These are phyloP conservation scores for Eubasilissa regina DNA, from an alignment of 1,140 invertebrate species.

Conservation along the genomic window DNA sequence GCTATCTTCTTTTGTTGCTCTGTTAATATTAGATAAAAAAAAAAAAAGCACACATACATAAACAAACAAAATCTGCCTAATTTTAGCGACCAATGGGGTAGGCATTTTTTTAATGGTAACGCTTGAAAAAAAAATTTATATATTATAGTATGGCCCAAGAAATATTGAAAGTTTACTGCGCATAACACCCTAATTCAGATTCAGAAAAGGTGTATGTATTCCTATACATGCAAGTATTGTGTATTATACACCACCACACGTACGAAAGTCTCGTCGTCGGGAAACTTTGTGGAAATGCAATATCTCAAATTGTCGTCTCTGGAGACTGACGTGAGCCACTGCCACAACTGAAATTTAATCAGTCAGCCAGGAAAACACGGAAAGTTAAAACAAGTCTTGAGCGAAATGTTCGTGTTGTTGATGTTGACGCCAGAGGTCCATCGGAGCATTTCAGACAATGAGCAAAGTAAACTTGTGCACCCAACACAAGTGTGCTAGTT, in stretches of 20 bases:
- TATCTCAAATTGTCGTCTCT: conserved; percentile 40
- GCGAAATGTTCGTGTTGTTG: neutral
- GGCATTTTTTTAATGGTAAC: no score
- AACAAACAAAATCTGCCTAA: no score
- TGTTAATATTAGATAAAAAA: no score
- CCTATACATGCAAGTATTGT: neutral
- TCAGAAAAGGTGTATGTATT: neutral
- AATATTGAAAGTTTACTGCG: no score
- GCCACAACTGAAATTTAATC: conserved; percentile 40
- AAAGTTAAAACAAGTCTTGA: conserved; percentile 14
- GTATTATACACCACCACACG: conserved; percentile 3
- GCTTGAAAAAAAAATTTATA: no score
- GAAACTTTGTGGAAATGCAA: conserved; percentile 36
- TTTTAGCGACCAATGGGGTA: no score
- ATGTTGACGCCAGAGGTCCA: neutral
- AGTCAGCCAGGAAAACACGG: conserved; percentile 31
- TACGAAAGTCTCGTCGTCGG: conserved; percentile 11
- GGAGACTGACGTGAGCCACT: conserved; percentile 7
- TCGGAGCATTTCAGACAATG: neutral
- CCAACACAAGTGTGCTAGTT: neutral
- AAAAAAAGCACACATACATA: no score
- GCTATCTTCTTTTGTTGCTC: no score
- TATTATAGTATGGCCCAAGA: no score
- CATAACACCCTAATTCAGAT: no score
- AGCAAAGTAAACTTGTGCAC: neutral